These are phyloP conservation scores for Cotesia vestalis DNA, from an alignment of 1,140 invertebrate species.

Conservation along the genomic window DNA sequence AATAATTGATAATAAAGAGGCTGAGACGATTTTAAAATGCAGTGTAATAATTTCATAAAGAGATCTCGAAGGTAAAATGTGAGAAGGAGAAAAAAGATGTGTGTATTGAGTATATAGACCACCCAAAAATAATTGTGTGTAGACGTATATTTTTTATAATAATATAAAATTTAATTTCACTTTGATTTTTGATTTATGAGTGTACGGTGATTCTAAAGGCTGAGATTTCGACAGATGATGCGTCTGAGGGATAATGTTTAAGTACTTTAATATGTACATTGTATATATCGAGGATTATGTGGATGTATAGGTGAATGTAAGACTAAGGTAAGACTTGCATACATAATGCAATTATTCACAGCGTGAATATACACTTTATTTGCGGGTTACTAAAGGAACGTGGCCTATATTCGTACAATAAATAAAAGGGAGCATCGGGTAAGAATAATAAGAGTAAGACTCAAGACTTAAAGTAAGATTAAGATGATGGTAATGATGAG, in stretches of 20 bases:
- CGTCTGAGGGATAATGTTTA: background rate
- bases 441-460: too few species aligned
- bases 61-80: too few species aligned
- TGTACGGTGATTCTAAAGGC: constrained; percentile 16
- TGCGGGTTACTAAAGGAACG: background rate
- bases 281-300: background rate
- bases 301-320: too few species aligned
- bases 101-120: constrained; percentile 5
- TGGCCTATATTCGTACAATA: constrained; percentile 22
- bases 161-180: constrained; percentile 34
- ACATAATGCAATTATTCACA: background rate
- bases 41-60: too few species aligned
- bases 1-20: background rate
- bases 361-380: constrained; percentile 6
- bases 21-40: background rate
- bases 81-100: too few species aligned
- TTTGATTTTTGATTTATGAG: constrained; percentile 27
- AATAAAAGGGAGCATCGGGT: constrained; percentile 15
- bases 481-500: constrained; percentile 5
- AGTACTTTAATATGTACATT: constrained; percentile 7
- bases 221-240: constrained; percentile 21
- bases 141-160: constrained; percentile 15
- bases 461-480: background rate
- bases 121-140: constrained; percentile 8
- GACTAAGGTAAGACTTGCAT: background rate